Percentiles rank a stretch among this genome's conserved stretches.
Conservation (phyloP, 2,888 invertebrate species). For the Drosophila nigritarsus region DNA sequence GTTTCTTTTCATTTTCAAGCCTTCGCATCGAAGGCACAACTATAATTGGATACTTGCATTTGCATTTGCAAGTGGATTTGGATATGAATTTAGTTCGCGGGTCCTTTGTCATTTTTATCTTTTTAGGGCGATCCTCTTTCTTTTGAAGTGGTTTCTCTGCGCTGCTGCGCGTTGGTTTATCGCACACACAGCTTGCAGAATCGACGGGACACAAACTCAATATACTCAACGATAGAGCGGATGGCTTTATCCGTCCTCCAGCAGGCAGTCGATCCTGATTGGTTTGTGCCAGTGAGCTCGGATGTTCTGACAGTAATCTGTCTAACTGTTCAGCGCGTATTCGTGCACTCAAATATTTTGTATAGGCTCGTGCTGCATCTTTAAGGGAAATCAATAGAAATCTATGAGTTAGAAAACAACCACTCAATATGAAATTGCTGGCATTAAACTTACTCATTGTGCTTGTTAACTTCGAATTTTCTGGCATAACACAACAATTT, state of each 20-base stretch:
- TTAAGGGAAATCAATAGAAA: neutral
- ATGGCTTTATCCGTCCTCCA: constrained; percentile 7
- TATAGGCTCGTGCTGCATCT: constrained; percentile 41
- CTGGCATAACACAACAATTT: constrained; percentile 8
- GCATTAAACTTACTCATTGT: constrained; percentile 40
- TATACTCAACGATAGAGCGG: neutral
- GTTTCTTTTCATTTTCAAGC: neutral
- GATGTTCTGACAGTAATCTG: neutral
- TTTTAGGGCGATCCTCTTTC: neutral
- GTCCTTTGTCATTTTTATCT: neutral
- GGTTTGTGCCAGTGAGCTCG: no score
- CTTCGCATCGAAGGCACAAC: constrained; percentile 23
- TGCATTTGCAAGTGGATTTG: constrained; percentile 1
- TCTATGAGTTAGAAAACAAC: neutral
- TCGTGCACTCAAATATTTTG: constrained; percentile 35
- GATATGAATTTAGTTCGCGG: no score
- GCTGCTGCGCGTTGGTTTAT: neutral
- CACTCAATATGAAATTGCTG: neutral
- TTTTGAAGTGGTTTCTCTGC: neutral
- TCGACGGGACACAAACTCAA: neutral
- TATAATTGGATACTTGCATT: constrained; percentile 16
- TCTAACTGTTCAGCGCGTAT: constrained; percentile 19
- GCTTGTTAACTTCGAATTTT: constrained; percentile 23
- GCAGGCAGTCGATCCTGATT: constrained; percentile 16
- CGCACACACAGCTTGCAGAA: neutral